Base-by-base conservation (phyloP, 2,888 invertebrate genomes). In the Himalopsyche tibetana region DNA sequence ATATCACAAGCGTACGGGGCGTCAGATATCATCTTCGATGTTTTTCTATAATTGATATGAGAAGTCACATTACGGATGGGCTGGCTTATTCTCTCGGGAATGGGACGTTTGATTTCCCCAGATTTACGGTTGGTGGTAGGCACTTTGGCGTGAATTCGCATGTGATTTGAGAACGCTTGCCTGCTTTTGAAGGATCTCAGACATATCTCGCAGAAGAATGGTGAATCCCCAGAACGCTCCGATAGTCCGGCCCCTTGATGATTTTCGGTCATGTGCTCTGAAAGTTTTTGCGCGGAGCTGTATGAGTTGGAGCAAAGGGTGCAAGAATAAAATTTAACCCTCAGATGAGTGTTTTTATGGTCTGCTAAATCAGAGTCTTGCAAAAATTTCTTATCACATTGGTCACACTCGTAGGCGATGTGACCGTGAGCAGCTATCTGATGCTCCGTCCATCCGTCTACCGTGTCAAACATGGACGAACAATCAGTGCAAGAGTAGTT, bases 291-390 rank as follows among this genome's bases (percentile, higher is more conserved):
- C 0, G 95, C 94, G 82, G 95, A 95, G 89, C 95, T 94, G 89
- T 94, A 94, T 56, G 94, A 94, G 88, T 94, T 94, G 1, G 93
- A 90, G 88, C 95, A 95, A 40, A 94, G 90, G 38, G 93, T 94
- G 89, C 95, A 94, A 0, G 94, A 94, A 88, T 94, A 95, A 82
- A 95, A 93, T 89, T 95, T 95, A 3, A 95, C 93, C 89, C 95
- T 94, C 88, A 95, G 91, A 90, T 96, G 95, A 6, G 94, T 93
- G 89, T 94, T 95, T 87, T 95, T 94, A 89, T 96, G 96, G 89
- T 95, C 95, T 0, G 94, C 94, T 3, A 95, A 91, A 88, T 95
- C 95, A 0, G 93, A 92, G 40, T 94, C 93, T 5, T 94, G 93
- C 82, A 93, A 90, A 90, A 95, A 95, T 83, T 94, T 93, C 90